Evolutionary conservation across 2,113 vertebrate species (phyloP).

Genomic region (Pipra filicauda): DNA sequence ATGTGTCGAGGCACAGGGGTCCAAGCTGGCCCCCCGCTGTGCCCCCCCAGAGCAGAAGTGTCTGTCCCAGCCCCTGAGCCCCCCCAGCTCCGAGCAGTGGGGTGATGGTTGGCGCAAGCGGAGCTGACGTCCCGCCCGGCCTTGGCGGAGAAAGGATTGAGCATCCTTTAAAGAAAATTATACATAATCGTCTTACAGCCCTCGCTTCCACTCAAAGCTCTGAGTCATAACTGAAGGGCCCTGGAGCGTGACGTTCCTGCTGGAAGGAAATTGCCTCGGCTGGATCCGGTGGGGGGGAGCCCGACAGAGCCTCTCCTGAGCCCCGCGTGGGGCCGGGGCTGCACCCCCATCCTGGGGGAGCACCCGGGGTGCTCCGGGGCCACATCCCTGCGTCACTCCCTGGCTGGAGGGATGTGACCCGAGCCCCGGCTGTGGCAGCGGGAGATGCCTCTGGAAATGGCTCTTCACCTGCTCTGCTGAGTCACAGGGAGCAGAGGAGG

Average conservation of each 20-base stretch:
- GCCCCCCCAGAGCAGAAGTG: neutral
- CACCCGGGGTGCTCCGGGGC: accelerated
- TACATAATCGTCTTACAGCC: constrained; percentile 46
- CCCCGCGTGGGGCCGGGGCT: accelerated
- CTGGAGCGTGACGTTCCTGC: constrained; percentile 56
- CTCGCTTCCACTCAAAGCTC: constrained; percentile 27
- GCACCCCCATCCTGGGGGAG: accelerated
- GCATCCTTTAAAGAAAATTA: constrained; percentile 65
- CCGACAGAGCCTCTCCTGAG: neutral
- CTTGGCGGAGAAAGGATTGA: constrained; percentile 13
- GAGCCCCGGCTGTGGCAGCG: constrained; percentile 57
- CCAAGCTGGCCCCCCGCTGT: accelerated
- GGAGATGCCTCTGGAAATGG: constrained; percentile 21
- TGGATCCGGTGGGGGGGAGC: neutral
- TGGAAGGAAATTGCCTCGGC: constrained; percentile 54
- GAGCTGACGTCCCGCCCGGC: constrained; percentile 33
- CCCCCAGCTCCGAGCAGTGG: neutral
- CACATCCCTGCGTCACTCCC: neutral
- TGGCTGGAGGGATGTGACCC: constrained; percentile 4
- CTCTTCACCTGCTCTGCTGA: neutral
- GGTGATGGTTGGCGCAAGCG: neutral
- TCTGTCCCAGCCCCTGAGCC: neutral
- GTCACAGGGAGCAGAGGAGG: neutral
- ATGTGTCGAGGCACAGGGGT: neutral
- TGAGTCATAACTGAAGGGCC: constrained; percentile 68